Evolutionary conservation across 2,888 invertebrate species (phyloP), one percentile per base, ranked within the genome.

Genomic region (Drosophila meridionalis): DNA sequence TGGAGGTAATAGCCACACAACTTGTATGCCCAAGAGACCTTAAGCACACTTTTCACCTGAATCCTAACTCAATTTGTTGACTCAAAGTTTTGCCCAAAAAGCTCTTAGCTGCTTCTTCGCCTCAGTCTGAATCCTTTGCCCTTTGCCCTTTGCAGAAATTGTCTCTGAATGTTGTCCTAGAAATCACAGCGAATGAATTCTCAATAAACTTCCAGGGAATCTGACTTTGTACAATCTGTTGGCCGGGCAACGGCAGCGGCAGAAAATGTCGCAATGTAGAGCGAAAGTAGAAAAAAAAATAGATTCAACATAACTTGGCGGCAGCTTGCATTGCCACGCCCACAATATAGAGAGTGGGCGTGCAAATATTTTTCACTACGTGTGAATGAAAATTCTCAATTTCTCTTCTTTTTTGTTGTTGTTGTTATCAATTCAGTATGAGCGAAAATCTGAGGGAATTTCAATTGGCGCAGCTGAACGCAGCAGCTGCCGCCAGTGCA

Each of bases 301-400:
- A 47, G 74, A 74, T 87, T 83, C 79, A 79, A 82, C 69, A 58
- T 57, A 57, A 73, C 69, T 80, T 56, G 26, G 40, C 26, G n/a
- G 20, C 34, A 45, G 26, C 34, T 42, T 30, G 42, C 50, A 36
- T 4, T 38, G 59, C 12, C 40, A 66, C 6, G 50, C 59, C 55
- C 43, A 61, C 55, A 48, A 4, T n/a, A 42, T 28, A 43, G 4
- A 26, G 32, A 47, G 6, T 28, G 36, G 32, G 43, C 47, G 52
- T 38, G 47, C 36, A 42, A 55, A 47, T 53, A 52, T 40, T 52
- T 50, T 28, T 12, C 40, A 12, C 34, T 30, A 6, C 32, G 52
- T 57, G n/a, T 26, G 42, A 66, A 74, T 64, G 60, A 58, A 70
- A 61, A 74, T 75, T 75, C 64, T 67, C 34, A n/a, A 20, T 42